Evolutionary conservation across 2,113 vertebrate species (phyloP), one percentile per base, ranked within the genome.

Genomic region (Epinephelus lanceolatus): DNA sequence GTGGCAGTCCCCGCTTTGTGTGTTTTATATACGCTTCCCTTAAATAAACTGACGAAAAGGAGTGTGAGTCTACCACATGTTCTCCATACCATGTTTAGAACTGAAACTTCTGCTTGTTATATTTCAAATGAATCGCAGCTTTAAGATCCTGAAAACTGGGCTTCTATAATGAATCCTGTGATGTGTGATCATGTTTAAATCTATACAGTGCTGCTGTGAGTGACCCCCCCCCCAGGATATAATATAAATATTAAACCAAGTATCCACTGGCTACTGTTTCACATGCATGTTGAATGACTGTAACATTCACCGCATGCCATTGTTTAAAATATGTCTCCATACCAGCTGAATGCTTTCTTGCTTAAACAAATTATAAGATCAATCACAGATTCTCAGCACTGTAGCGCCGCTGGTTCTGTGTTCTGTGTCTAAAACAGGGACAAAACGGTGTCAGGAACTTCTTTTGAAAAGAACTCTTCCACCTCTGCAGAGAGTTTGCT

Each of bases 1-100:
- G 94, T 86, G 91, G 92, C 87, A 86, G 87, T 85, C 72, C 73
- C 73, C 13, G 81, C 83, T 85, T 85, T 85, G 87, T 84, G 88
- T 91, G 88, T 95, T 95, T 95, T 92, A 92, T 93, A 92, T 87
- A 89, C 27, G 76, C 85, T 79, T 88, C 92, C 93, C 91, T 92
- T 94, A 95, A 95, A 96, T 95, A 95, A 95, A 94, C 91, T 72
- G 88, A 94, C 85, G 76, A 88, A 74, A 51, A 88, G 89, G 81
- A 89, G 89, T 40, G 80, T 85, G 65, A 87, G 88, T 81, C 78
- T 61, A 76, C 92, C 91, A 93, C 91, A 91, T 91, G 89, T 91
- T 94, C 92, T 90, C 84, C 68, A 81, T 81, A 84, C 90, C 81
- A 53, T 90, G 86, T 90, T 92, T 88, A 86, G 88, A 91, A 71